Evolutionary conservation across 2,113 vertebrate genomes (phyloP).

Genomic region (Microtus pennsylvanicus): DNA sequence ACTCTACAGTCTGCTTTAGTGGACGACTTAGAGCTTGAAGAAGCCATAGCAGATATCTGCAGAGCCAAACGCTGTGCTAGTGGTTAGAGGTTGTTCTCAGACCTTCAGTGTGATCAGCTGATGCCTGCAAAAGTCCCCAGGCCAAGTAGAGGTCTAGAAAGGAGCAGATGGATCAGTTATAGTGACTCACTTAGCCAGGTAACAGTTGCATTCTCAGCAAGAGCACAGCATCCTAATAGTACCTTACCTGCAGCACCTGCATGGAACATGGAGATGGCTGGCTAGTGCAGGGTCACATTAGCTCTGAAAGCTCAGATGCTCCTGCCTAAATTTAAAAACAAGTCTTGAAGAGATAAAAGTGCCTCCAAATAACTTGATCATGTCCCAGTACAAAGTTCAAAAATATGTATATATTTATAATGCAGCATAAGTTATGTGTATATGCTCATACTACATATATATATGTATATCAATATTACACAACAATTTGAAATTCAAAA

Average conservation of each 20-base stretch:
- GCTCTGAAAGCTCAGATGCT: not conserved
- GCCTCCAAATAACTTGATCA: not conserved
- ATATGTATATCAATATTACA: not conserved
- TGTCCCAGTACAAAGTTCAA: not conserved
- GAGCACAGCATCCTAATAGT: accelerated
- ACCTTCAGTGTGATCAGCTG: not conserved
- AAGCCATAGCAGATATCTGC: not conserved
- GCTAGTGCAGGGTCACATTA: not conserved
- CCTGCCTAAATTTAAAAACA: not conserved
- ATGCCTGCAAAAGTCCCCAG: not conserved
- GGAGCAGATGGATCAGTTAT: not conserved
- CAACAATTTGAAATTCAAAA: slow-evolving; percentile 47
- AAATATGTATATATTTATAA: not conserved
- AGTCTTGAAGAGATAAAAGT: not conserved
- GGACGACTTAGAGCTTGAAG: not conserved
- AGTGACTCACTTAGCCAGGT: no score
- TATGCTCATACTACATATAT: not conserved
- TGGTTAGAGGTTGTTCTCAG: not conserved
- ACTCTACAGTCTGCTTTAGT: not conserved
- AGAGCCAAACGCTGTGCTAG: not conserved
- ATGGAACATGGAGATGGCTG: no score
- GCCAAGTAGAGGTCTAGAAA: not conserved
- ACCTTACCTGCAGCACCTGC: not conserved
- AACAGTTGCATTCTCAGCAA: not conserved
- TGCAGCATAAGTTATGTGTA: not conserved